A percentile compares a stretch with the other conserved stretches of the same genome.
These are phyloP conservation scores for Mesembrinibis cayennensis DNA, from an alignment of 2,113 vertebrate genomes.

Conservation along the genomic window DNA sequence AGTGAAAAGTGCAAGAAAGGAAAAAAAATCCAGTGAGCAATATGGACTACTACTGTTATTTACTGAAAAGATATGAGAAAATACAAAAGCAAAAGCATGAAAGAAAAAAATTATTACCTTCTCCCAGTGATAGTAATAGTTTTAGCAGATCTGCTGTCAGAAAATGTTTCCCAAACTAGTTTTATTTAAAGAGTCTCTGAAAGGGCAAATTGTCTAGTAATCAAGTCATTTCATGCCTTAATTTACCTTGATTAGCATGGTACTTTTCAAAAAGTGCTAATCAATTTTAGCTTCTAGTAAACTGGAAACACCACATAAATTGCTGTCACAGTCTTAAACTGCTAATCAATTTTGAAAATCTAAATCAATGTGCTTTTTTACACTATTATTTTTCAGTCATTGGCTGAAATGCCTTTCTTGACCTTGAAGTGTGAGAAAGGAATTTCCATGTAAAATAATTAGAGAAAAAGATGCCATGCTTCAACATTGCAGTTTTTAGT, in stretches of 20 bases:
- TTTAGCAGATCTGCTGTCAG: neutral
- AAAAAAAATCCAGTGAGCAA: neutral
- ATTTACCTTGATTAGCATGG: slow-evolving; percentile 67
- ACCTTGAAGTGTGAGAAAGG: slow-evolving; percentile 33
- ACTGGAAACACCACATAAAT: slow-evolving; percentile 44
- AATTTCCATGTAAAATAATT: slow-evolving; percentile 31
- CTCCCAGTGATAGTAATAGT: neutral
- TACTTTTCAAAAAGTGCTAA: slow-evolving; percentile 58
- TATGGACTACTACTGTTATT: neutral
- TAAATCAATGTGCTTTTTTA: slow-evolving; percentile 55
- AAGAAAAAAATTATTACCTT: neutral
- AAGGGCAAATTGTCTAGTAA: slow-evolving; percentile 32
- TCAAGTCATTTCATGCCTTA: slow-evolving; percentile 62
- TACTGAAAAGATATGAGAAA: neutral
- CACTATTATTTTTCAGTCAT: slow-evolving; percentile 31
- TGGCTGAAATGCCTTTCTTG: slow-evolving; percentile 26
- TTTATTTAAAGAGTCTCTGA: slow-evolving; percentile 38
- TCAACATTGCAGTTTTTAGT: neutral
- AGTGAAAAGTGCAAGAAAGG: neutral
- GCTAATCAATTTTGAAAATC: slow-evolving; percentile 65
- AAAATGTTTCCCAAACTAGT: neutral
- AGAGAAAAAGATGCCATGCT: neutral
- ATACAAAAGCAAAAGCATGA: neutral
- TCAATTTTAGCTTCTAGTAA: slow-evolving; percentile 63
- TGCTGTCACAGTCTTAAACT: slow-evolving; percentile 20